Conservation (phyloP, 2,888 invertebrate species). For the Drosophila eohydei region DNA sequence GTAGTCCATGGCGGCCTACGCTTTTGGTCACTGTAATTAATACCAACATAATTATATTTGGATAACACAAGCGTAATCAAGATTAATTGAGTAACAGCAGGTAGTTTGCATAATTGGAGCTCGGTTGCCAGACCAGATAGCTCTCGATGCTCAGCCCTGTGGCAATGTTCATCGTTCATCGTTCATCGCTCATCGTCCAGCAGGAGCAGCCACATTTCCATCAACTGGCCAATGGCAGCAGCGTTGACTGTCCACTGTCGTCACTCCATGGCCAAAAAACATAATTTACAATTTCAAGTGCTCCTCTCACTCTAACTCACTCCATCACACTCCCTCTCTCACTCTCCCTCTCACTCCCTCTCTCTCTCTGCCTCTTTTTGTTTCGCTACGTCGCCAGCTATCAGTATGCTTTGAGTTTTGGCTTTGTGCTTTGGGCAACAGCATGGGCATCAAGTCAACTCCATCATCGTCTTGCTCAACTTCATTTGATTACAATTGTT, state of each 20-base stretch:
- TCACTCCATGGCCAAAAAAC: constrained; percentile 53
- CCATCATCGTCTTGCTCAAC: constrained; percentile 21
- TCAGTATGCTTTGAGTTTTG: constrained; percentile 11
- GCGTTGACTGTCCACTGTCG: constrained; percentile 33
- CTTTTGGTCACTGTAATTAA: constrained; percentile 72
- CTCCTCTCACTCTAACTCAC: constrained; percentile 2
- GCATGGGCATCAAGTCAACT: constrained; percentile 5
- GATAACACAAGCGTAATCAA: constrained; percentile 81
- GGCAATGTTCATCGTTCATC: constrained; percentile 2
- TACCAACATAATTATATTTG: constrained; percentile 81
- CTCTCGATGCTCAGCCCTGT: constrained; percentile 7
- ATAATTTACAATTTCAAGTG: constrained; percentile 74
- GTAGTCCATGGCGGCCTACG: constrained; percentile 13
- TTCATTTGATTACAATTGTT: constrained; percentile 45
- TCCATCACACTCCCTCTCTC: background rate
- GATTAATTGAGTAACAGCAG: constrained; percentile 81
- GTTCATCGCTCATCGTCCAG: constrained; percentile 1
- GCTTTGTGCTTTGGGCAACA: constrained; percentile 5
- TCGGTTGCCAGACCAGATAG: constrained; percentile 37
- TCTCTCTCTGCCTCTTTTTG: background rate
- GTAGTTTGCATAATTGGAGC: constrained; percentile 79
- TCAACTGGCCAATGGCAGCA: constrained; percentile 20
- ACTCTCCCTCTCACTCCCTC: background rate
- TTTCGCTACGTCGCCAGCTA: constrained; percentile 1
- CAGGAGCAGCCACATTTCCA: background rate